Percentiles rank a stretch among this genome's conserved stretches.
Conservation (phyloP, 2,113 vertebrate genomes). For the Chaetura pelagica region DNA sequence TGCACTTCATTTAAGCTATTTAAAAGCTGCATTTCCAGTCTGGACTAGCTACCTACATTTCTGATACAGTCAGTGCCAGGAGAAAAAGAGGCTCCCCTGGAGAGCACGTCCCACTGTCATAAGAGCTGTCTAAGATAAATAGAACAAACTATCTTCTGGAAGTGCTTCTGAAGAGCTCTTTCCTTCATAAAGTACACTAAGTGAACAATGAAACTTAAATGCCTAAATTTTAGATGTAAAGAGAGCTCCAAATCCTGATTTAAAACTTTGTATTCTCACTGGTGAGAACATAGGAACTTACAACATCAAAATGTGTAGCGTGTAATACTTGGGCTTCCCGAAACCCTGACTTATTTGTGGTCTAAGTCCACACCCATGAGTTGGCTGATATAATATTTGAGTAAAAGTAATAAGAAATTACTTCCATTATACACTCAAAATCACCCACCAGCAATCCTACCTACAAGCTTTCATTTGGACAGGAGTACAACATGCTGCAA, state of each 20-base stretch:
- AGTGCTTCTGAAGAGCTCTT: not conserved
- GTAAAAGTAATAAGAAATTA: not conserved
- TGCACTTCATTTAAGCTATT: not conserved
- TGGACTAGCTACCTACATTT: not conserved
- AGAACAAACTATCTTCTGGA: rapidly evolving
- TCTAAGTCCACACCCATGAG: not conserved
- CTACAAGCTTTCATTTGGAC: not conserved
- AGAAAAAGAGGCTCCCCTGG: not conserved
- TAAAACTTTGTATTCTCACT: not conserved
- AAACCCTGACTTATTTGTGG: not conserved
- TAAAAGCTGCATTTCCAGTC: not conserved
- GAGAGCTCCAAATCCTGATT: not conserved
- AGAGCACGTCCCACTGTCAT: not conserved
- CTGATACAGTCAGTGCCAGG: not conserved
- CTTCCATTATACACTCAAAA: not conserved
- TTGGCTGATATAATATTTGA: not conserved
- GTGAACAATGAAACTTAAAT: not conserved
- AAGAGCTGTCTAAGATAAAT: not conserved
- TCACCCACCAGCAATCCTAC: not conserved
- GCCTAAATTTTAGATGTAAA: not conserved
- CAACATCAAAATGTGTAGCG: not conserved
- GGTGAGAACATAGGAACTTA: not conserved
- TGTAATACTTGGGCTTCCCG: not conserved
- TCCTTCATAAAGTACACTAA: not conserved
- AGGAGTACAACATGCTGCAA: not conserved